Base-by-base conservation (phyloP, 2,888 invertebrate genomes). In the Dryobotodes eremita region DNA sequence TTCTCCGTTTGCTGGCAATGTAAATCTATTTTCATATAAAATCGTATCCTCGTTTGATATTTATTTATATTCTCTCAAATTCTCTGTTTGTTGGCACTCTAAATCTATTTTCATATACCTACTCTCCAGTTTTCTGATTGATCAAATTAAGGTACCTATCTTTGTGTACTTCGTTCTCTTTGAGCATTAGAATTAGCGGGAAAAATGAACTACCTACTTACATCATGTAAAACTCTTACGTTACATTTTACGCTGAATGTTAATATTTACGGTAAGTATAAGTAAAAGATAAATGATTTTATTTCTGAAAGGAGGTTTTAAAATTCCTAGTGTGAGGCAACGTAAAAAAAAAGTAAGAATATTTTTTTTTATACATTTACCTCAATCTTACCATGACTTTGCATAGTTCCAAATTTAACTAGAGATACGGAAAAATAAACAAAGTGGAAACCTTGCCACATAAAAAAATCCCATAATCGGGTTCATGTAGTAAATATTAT, bases 91-190 rank as follows among this genome's bases (percentile, higher is more conserved):
- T 31, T 46, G 17, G 23, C 42, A 62, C 23, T 74, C 2, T 31
- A 26, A 73, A 75, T 75, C 53, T 75, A 75, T 48, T 77, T 76
- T 75, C 10, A 46, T 59, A 26, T 26, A 46, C 42, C 17, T 46
- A 31, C 2, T 31, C 50, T 59, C 36, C 46, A 36, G 36, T 70
- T 42, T 23, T 17, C 2, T 20, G 11, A 62, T 46, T 20, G 11
- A 62, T 46, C 50, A 50, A 48, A 79, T 78, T 62, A n/a, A n/a
- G n/a, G n/a, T 70, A 55, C 31, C 36, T 69, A 26, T 55, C 48
- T 80, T 71, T 79, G 48, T 26, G 55, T n/a, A 48, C 17, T 70
- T 23, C 70, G 23, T 62, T 70, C 48, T 55, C 80, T 78, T 78
- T 78, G 53, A 69, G 26, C 26, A 55, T 48, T 62, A 11, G 7